These are phyloP conservation scores for Adrianichthys oophorus DNA, from an alignment of 2,797 vertebrate species.

Conservation along the genomic window DNA sequence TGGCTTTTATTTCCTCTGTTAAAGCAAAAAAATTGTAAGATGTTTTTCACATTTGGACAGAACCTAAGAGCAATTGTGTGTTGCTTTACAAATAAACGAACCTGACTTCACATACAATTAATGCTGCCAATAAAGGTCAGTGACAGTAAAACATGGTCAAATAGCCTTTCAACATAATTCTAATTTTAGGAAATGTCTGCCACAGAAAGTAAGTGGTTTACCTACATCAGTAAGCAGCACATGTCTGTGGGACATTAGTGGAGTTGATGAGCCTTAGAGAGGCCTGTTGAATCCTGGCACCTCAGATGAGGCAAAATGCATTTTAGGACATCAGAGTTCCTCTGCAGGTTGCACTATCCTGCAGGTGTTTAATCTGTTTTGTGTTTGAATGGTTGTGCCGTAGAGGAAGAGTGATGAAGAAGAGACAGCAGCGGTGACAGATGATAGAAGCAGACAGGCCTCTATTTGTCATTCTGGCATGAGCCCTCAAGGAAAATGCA, in stretches of 20 bases:
- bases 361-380: conserved; percentile 47
- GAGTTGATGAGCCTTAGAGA: conserved; percentile 69
- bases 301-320: conserved; percentile 31
- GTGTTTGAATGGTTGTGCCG: conserved; percentile 34
- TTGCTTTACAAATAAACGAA: conserved; percentile 11
- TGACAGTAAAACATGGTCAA: conserved; percentile 33
- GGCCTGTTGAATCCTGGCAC: conserved; percentile 61
- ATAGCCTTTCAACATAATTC: conserved; percentile 40
- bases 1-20: too few relatives aligned
- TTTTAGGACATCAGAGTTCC: conserved; percentile 22
- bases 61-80: too few relatives aligned
- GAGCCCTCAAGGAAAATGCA: conserved; percentile 52
- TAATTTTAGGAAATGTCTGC: conserved; percentile 49
- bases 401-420: conserved; percentile 42
- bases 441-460: conserved; percentile 50
- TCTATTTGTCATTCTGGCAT: conserved; percentile 40
- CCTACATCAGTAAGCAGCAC: conserved; percentile 55
- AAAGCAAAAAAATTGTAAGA: too few relatives aligned
- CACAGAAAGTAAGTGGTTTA: conserved; percentile 36
- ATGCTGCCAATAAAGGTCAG: conserved; percentile 19
- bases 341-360: conserved; percentile 18
- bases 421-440: conserved; percentile 38
- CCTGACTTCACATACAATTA: background rate
- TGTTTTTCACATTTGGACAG: too few relatives aligned
- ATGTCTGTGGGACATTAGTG: conserved; percentile 62